Percentiles rank a stretch among this genome's conserved stretches.
phyloP scores from a whole-genome alignment of 2,797 vertebrate genomes.

The Denticeps clupeoides region DNA sequence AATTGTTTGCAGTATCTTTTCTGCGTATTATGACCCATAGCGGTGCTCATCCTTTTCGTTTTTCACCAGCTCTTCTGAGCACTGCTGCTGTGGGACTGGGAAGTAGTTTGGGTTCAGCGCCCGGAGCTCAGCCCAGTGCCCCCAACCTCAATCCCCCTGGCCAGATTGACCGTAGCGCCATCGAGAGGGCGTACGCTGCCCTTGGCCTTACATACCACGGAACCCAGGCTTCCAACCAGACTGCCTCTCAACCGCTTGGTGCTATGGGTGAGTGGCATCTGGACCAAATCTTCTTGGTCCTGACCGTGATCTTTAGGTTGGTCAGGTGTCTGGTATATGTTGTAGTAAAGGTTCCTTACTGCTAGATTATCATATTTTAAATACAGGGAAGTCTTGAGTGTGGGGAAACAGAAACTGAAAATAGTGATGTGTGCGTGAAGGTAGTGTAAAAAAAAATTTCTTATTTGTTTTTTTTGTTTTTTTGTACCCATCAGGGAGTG shows the following conservation, averaged over 20 bases:
- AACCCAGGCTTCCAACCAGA: slow-evolving; percentile 79
- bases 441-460: no score
- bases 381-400: no score
- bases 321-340: neutral
- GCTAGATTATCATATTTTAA: no score
- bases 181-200: slow-evolving; percentile 92
- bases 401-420: no score
- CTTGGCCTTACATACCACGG: slow-evolving; percentile 94
- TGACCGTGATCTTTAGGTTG: neutral
- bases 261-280: slow-evolving; percentile 67
- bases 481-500: slow-evolving; percentile 46
- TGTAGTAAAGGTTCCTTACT: no score
- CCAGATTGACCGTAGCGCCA: slow-evolving; percentile 97
- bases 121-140: slow-evolving; percentile 74
- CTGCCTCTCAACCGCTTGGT: slow-evolving; percentile 73
- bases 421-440: neutral
- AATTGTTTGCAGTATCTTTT: no score
- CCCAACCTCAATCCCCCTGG: slow-evolving; percentile 81
- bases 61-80: slow-evolving; percentile 70
- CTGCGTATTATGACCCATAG: no score
- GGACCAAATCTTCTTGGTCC: neutral
- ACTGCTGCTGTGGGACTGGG: slow-evolving; percentile 69
- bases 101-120: slow-evolving; percentile 68
- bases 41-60: no score
- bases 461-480: neutral